Evolutionary conservation across 1,140 invertebrate genomes (phyloP).

Genomic region (Lepidurus arcticus): DNA sequence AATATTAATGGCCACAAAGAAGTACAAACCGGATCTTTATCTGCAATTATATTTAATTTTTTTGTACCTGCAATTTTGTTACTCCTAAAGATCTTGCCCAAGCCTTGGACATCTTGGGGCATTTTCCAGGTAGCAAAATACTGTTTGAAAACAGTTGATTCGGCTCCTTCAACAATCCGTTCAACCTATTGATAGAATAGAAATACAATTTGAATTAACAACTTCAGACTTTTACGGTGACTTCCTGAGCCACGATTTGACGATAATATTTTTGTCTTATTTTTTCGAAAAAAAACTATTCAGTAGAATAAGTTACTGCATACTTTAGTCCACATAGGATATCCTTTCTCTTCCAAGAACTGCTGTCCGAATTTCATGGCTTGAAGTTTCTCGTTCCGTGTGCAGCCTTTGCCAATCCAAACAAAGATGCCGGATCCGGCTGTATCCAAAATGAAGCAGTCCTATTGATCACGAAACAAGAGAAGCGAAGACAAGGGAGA

Average conservation of each 20-base stretch:
- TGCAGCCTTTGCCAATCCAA: conserved; percentile 75
- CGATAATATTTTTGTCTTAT: neutral
- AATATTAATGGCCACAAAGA: neutral
- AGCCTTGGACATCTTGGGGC: conserved; percentile 49
- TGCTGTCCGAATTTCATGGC: conserved; percentile 69
- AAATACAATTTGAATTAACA: neutral
- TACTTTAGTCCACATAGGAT: conserved; percentile 71
- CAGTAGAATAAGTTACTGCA: neutral
- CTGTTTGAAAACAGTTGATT: conserved; percentile 69
- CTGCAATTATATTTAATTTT: neutral
- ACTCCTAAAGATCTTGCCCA: conserved; percentile 40
- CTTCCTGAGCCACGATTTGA: neutral
- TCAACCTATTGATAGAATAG: conserved; percentile 45
- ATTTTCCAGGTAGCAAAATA: conserved; percentile 71
- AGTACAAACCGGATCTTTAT: neutral
- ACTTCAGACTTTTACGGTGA: neutral
- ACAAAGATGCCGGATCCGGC: conserved; percentile 73
- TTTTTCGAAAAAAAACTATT: neutral
- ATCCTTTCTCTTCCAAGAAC: conserved; percentile 63
- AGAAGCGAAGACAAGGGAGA: neutral
- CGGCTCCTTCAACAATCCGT: conserved; percentile 63
- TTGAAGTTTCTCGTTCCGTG: conserved; percentile 66
- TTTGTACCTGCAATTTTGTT: neutral
- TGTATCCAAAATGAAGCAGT: conserved; percentile 79
- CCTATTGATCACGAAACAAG: conserved; percentile 48